phyloP scores from a whole-genome alignment of 2,888 invertebrate species.

The Ischnura elegans region DNA sequence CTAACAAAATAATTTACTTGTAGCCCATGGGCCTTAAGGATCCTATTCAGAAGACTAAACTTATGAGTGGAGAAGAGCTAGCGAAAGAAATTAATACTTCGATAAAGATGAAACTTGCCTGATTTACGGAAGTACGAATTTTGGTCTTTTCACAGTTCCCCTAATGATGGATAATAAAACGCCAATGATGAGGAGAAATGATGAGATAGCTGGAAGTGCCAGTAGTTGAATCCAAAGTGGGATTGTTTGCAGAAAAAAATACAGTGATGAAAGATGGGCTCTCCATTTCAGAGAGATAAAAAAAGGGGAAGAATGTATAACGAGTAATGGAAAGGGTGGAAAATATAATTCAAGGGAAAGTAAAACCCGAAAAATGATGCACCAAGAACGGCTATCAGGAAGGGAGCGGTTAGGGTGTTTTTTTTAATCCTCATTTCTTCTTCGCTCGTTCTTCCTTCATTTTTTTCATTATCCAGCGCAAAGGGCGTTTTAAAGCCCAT shows the following conservation, averaged over 20 bases:
- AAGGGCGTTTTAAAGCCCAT: constrained; percentile 23
- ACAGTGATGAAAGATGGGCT: neutral
- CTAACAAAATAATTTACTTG: no score
- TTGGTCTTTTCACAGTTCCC: neutral
- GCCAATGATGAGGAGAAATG: neutral
- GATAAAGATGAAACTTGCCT: neutral
- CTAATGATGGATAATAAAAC: constrained; percentile 22
- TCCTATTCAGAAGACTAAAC: no score
- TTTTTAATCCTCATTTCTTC: neutral
- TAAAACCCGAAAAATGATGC: constrained; percentile 9
- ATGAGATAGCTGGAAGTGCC: neutral
- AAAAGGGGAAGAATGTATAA: neutral
- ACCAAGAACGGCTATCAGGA: neutral
- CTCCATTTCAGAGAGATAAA: neutral
- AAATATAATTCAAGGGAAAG: neutral
- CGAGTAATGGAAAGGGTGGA: neutral
- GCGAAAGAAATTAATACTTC: no score
- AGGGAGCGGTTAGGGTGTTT: neutral
- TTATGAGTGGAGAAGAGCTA: no score
- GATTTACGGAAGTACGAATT: neutral
- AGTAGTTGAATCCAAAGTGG: neutral
- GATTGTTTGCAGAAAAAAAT: neutral
- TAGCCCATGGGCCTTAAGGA: no score
- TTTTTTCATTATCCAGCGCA: constrained; percentile 22
- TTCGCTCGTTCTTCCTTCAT: neutral